Evolutionary conservation across 2,888 invertebrate genomes (phyloP).

Genomic region (Thecophora atra): DNA sequence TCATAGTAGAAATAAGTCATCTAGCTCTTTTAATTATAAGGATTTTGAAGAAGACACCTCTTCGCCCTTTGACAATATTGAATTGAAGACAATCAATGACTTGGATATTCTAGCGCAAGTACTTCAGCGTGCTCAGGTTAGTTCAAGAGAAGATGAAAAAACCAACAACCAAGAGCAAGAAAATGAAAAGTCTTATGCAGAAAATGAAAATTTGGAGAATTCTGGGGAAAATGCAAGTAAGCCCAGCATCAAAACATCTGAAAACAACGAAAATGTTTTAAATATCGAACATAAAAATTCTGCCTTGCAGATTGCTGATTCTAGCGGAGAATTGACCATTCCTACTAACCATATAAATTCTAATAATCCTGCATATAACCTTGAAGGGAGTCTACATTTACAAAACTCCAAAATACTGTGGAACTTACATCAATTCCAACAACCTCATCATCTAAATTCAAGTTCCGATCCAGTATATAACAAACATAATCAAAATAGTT

Average conservation of each 20-base stretch:
- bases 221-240: neutral
- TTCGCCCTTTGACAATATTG: constrained; percentile 93
- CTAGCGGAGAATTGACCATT: constrained; percentile 49
- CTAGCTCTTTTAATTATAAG: constrained; percentile 68
- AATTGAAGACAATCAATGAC: constrained; percentile 91
- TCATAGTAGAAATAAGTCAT: constrained; percentile 35
- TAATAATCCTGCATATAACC: neutral
- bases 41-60: constrained; percentile 93
- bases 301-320: constrained; percentile 48
- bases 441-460: constrained; percentile 25
- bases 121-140: constrained; percentile 66
- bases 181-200: neutral
- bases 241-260: neutral
- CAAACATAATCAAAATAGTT: constrained; percentile 65
- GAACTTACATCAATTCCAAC: constrained; percentile 48
- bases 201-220: neutral
- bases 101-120: constrained; percentile 90
- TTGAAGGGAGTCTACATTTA: neutral
- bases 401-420: too few species aligned
- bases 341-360: constrained; percentile 44
- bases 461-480: constrained; percentile 48
- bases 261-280: constrained; percentile 28
- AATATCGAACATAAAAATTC: constrained; percentile 54
- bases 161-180: constrained; percentile 12
- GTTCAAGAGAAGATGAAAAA: constrained; percentile 23